Conservation (phyloP, 2,113 vertebrate species). For the Sula dactylatra region DNA sequence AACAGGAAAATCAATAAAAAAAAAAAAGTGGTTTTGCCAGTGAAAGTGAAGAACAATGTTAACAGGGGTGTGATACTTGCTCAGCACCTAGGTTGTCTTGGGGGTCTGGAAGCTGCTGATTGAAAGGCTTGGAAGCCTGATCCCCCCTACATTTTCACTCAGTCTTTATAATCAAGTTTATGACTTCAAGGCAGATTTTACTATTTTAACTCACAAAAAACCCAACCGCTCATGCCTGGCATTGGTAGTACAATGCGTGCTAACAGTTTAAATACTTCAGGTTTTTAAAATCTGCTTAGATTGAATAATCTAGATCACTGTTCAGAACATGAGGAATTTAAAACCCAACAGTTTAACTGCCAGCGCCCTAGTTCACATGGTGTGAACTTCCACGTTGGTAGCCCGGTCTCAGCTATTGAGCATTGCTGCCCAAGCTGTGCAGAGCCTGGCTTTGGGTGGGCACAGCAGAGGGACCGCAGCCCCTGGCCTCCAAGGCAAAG, state of each 20-base stretch:
- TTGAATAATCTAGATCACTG: not conserved
- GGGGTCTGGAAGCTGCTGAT: not conserved
- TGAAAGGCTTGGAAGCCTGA: not conserved
- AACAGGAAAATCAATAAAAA: not conserved
- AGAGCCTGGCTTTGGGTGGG: not conserved
- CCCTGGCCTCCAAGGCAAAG: not conserved
- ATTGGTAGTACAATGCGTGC: not conserved
- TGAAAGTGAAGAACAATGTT: not conserved
- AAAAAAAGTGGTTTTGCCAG: not conserved
- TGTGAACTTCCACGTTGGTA: not conserved
- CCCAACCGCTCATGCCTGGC: not conserved
- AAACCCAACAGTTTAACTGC: not conserved
- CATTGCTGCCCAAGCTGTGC: not conserved
- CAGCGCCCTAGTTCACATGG: not conserved
- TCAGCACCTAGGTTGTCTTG: not conserved
- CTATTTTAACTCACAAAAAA: not conserved
- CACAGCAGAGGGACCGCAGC: accelerated
- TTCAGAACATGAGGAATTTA: conserved; percentile 42
- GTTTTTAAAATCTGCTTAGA: conserved; percentile 39
- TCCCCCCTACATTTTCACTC: not conserved
- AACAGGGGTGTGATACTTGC: not conserved
- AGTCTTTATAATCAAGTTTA: not conserved
- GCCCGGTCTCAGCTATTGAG: accelerated
- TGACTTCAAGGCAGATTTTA: not conserved
- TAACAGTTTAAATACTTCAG: conserved; percentile 8